These are phyloP conservation scores for Vultur gryphus DNA, from an alignment of 2,797 vertebrate species.

Conservation along the genomic window DNA sequence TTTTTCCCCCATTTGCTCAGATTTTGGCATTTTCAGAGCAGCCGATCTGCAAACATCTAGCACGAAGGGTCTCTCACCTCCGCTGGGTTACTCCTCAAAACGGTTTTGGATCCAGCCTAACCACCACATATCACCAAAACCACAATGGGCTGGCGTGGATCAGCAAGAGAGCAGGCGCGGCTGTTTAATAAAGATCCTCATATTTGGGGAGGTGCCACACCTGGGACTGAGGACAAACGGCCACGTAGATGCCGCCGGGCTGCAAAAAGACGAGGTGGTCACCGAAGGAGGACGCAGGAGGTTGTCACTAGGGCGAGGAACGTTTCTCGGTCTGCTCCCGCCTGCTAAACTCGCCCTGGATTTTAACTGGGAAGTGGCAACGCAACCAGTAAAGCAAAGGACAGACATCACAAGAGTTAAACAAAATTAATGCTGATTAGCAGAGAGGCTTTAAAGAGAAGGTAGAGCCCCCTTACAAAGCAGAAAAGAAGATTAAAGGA, in stretches of 20 bases:
- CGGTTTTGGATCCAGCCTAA: neutral
- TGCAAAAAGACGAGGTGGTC: rapidly evolving
- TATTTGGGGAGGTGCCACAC: neutral
- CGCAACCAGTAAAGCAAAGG: neutral
- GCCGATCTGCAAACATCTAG: neutral
- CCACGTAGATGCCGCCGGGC: rapidly evolving
- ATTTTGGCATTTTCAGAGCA: neutral
- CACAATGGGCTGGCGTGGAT: rapidly evolving
- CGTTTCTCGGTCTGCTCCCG: rapidly evolving
- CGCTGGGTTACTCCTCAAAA: neutral
- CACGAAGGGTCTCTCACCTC: neutral
- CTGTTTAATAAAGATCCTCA: neutral
- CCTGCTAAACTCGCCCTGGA: neutral
- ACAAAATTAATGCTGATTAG: conserved; percentile 21
- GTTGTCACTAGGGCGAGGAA: neutral
- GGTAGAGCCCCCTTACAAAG: neutral
- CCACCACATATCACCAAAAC: neutral
- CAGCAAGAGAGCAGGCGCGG: neutral
- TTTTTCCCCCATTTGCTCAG: rapidly evolving
- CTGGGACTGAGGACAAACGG: neutral
- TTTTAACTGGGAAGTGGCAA: neutral
- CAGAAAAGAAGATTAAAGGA: conserved; percentile 54
- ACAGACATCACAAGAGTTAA: conserved; percentile 23
- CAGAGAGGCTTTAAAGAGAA: neutral
- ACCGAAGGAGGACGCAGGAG: rapidly evolving